Evolutionary conservation across 2,113 vertebrate species (phyloP).

Genomic region (Sturnira hondurensis): DNA sequence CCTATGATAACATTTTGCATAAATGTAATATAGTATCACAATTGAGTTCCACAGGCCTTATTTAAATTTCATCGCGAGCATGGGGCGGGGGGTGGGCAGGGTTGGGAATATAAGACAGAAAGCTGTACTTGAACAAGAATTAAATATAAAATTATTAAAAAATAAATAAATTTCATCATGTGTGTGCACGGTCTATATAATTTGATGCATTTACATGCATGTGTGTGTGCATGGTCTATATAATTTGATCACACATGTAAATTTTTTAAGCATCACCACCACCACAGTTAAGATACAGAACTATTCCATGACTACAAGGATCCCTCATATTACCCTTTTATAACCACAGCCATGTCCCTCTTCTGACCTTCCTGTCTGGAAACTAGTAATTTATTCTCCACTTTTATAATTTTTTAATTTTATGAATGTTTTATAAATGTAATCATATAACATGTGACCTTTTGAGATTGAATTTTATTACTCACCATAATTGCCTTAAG

Average conservation of each 20-base stretch:
- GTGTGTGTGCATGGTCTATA: not conserved
- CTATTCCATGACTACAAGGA: not conserved
- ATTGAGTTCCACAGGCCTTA: not conserved
- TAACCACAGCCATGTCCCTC: not conserved
- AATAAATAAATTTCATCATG: too few species aligned
- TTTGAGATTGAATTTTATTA: not conserved
- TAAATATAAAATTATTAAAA: too few species aligned
- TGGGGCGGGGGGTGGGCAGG: too few species aligned
- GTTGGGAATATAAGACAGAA: too few species aligned
- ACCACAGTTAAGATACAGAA: not conserved
- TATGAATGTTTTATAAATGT: not conserved
- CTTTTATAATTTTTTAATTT: not conserved
- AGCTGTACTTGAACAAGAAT: too few species aligned
- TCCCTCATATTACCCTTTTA: not conserved
- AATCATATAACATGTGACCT: not conserved
- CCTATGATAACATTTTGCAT: not conserved
- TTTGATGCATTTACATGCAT: too few species aligned
- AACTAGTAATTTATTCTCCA: not conserved
- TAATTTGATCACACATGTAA: not conserved
- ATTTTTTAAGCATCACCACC: not conserved
- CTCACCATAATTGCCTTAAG: not conserved
- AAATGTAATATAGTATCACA: not conserved
- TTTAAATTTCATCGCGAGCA: conserved; percentile 18
- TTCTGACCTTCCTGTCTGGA: not conserved
- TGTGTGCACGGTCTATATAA: too few species aligned